These are phyloP conservation scores for Ceraclea dissimilis DNA, from an alignment of 2,888 invertebrate species.

Conservation along the genomic window DNA sequence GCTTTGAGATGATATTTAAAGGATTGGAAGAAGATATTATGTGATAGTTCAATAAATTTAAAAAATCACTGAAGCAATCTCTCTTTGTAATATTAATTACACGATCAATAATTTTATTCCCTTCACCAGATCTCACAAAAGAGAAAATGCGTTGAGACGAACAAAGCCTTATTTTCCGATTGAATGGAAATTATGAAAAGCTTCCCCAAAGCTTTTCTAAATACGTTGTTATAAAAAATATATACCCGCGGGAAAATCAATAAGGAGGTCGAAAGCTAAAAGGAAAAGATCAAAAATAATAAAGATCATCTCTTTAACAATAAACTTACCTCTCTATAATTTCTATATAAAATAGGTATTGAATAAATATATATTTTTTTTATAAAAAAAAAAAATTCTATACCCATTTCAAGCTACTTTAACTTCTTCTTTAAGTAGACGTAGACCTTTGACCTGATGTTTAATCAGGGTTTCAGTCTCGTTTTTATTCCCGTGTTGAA, in stretches of 20 bases:
- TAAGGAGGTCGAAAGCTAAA: not conserved
- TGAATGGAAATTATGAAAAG: slow-evolving; percentile 1
- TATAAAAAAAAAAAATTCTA: too few species aligned
- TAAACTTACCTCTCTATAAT: too few species aligned
- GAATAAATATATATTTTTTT: too few species aligned
- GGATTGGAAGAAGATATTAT: too few species aligned
- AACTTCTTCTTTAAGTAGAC: too few species aligned
- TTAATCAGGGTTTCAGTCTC: too few species aligned
- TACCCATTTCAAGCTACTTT: too few species aligned
- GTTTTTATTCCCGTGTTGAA: too few species aligned
- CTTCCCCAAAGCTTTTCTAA: not conserved
- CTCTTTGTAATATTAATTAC: not conserved
- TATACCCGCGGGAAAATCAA: not conserved
- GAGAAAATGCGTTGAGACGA: not conserved
- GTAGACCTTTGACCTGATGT: too few species aligned
- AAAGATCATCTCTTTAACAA: too few species aligned
- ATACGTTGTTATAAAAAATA: not conserved
- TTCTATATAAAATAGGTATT: too few species aligned
- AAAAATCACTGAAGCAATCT: not conserved
- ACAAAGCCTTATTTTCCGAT: not conserved
- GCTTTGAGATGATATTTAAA: too few species aligned
- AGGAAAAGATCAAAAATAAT: not conserved
- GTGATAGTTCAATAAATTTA: not conserved
- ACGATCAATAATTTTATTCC: not conserved
- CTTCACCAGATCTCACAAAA: not conserved